Conservation (phyloP, 1,140 invertebrate species). For the Acromyrmex heyeri region DNA sequence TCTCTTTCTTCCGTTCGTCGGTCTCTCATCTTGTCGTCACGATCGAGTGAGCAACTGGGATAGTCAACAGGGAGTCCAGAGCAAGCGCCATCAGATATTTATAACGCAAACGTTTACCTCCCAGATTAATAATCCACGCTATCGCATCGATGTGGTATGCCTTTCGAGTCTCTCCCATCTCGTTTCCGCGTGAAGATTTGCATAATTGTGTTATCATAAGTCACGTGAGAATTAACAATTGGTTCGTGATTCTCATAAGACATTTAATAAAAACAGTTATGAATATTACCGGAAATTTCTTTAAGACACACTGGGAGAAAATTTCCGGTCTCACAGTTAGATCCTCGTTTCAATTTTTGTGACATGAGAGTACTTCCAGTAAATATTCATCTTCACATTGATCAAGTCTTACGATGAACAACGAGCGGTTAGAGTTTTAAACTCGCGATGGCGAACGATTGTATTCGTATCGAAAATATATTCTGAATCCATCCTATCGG, state of each 20-base stretch:
- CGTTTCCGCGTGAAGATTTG: not conserved
- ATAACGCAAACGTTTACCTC: slow-evolving; percentile 66
- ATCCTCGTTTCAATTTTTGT: not conserved
- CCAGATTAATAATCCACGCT: slow-evolving; percentile 62
- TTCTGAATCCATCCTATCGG: not conserved
- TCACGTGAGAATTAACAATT: not conserved
- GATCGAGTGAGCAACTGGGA: slow-evolving; percentile 20
- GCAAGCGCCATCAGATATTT: slow-evolving; percentile 45
- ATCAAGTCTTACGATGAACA: not conserved
- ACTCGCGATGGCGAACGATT: slow-evolving; percentile 20
- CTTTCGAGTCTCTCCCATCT: not conserved
- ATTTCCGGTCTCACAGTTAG: not conserved
- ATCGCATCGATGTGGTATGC: not conserved
- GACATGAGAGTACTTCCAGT: not conserved
- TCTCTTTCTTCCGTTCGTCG: slow-evolving; percentile 1
- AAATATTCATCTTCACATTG: not conserved
- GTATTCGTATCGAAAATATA: not conserved
- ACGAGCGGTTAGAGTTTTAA: not conserved
- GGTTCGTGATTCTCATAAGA: not conserved
- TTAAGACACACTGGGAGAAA: not conserved
- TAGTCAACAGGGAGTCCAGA: slow-evolving; percentile 32
- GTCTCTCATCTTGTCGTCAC: slow-evolving; percentile 33
- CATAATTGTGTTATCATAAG: slow-evolving; percentile 1
- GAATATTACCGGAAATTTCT: not conserved
- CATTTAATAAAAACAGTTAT: slow-evolving; percentile 24